These are phyloP conservation scores for Aphodius sticticus DNA, from an alignment of 2,888 invertebrate genomes.

Conservation along the genomic window DNA sequence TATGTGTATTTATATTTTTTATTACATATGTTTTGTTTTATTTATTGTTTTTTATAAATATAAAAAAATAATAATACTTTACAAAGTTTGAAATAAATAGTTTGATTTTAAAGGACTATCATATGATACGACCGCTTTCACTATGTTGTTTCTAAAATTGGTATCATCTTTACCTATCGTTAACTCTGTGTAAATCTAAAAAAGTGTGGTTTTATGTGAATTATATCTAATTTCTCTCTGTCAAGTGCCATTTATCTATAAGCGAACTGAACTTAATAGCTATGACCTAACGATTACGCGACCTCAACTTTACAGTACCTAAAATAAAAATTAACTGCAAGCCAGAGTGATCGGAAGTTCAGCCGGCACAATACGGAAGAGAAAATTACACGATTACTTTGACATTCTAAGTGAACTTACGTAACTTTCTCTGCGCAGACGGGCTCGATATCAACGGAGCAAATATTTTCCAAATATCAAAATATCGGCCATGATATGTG, in stretches of 20 bases:
- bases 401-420: not conserved
- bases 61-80: too few species aligned
- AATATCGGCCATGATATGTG: not conserved
- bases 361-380: not conserved
- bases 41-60: too few species aligned
- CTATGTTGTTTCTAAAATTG: too few species aligned
- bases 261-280: not conserved
- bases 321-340: not conserved
- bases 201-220: too few species aligned
- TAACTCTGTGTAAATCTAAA: too few species aligned
- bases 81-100: too few species aligned
- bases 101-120: too few species aligned
- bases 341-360: not conserved
- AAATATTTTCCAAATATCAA: constrained; percentile 4
- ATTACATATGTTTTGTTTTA: too few species aligned
- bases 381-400: not conserved
- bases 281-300: not conserved
- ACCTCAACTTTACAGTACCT: not conserved
- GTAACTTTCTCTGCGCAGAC: not conserved
- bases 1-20: too few species aligned
- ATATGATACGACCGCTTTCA: too few species aligned
- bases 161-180: too few species aligned
- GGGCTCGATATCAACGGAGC: not conserved
- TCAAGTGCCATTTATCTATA: not conserved
- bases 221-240: not conserved